A percentile compares a stretch with the other conserved stretches of the same genome.
Conservation (phyloP, 2,888 invertebrate genomes). For the Calliphora vomitoria region DNA sequence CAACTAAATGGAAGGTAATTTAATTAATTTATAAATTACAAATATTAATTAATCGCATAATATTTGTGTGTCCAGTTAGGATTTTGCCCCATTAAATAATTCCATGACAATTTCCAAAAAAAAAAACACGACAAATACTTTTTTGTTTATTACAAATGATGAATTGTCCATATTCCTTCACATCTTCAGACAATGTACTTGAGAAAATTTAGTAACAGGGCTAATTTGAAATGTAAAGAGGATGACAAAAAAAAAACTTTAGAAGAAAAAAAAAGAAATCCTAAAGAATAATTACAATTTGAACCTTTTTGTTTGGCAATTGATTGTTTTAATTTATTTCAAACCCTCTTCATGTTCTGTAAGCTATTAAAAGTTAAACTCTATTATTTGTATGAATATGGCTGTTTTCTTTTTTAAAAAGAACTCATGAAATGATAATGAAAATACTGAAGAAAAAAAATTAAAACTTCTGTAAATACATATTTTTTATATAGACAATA, state of each 20-base stretch:
- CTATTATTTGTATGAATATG: conserved; percentile 7
- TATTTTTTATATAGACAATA: neutral
- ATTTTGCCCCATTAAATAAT: neutral
- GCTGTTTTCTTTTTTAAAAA: neutral
- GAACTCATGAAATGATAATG: conserved; percentile 12
- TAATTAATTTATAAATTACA: no score
- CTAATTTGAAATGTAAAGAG: neutral
- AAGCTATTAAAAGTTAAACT: conserved; percentile 65
- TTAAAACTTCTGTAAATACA: conserved; percentile 22
- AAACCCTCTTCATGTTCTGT: conserved; percentile 59
- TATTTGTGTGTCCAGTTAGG: neutral
- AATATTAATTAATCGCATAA: neutral
- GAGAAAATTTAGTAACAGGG: neutral
- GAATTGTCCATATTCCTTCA: neutral
- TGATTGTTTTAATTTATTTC: conserved; percentile 67
- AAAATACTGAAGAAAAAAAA: conserved; percentile 41
- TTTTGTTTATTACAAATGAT: neutral
- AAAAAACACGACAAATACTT: neutral
- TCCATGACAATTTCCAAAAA: neutral
- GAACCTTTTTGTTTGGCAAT: conserved; percentile 45
- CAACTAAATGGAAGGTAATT: no score
- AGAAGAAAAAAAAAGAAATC: neutral
- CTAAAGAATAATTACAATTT: conserved; percentile 56
- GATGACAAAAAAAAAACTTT: neutral
- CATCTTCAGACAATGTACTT: neutral